These are phyloP conservation scores for Bradysia coprophila DNA, from an alignment of 1,140 invertebrate genomes.

Conservation along the genomic window DNA sequence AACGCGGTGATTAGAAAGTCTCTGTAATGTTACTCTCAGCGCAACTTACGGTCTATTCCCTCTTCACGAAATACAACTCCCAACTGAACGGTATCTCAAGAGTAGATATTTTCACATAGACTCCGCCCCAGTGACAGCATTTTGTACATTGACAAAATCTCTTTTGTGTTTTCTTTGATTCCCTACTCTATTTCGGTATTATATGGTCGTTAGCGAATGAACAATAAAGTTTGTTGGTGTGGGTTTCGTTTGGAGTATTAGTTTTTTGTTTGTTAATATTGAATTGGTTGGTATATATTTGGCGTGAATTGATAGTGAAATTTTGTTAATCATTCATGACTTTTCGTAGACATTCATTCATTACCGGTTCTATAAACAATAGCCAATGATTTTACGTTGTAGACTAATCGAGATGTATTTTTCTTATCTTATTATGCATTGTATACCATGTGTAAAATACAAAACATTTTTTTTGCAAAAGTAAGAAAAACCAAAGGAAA, in stretches of 20 bases:
- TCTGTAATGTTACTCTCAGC: conserved; percentile 1
- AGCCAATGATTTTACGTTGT: neutral
- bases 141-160: too few species aligned
- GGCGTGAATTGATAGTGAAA: neutral
- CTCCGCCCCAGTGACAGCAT: neutral
- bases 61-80: neutral
- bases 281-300: neutral
- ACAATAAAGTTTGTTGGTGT: neutral
- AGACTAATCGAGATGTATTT: too few species aligned
- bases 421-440: too few species aligned
- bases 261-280: neutral
- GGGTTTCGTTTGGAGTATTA: neutral
- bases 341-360: neutral
- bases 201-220: neutral
- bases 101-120: neutral
- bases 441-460: too few species aligned
- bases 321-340: neutral
- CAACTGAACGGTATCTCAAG: neutral
- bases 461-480: too few species aligned
- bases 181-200: neutral
- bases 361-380: neutral
- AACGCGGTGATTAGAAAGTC: neutral
- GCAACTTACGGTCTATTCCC: neutral
- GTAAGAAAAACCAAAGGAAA: too few species aligned
- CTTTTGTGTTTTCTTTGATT: too few species aligned